Evolutionary conservation across 2,797 vertebrate genomes (phyloP), one percentile per base, ranked within the genome.

Genomic region (Hypotaenidia philippensis): DNA sequence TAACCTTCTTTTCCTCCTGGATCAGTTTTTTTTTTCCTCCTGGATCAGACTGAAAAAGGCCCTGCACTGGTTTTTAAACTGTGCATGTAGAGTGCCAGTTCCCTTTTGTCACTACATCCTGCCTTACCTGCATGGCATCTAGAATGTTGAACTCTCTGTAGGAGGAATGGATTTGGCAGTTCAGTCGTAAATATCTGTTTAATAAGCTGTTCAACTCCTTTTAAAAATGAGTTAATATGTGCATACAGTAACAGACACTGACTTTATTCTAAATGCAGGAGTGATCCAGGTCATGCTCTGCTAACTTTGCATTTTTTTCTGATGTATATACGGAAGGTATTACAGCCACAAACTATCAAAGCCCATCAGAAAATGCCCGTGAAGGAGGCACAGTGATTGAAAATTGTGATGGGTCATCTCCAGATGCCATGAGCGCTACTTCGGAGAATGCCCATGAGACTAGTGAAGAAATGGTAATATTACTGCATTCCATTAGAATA

Each of bases 371-470:
- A 94, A 98, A 97, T 68, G 95, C 97, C 61, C 96, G 94, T 3
- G 98, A 98, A 72, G 98, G 98, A 92, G 90, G 97, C 96, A 13
- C 94, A 96, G 80, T 97, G 64, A 96, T 90, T 64, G 98, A 98
- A 80, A 98, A 97, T 87, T 98, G 98, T 74, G 98, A 98, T 20
- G 98, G 98, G 55, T 98, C 97, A 55, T 99, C 99, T 83, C 99
- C 99, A 26, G 99, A 99, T 93, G 99, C 98, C 3, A 96, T 98
- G 94, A 99, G 99, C 29, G 99, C 99, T 19, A 97, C 98, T 82
- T 99, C 99, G 69, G 99, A 99, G 96, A 99, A 98, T 97, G 98
- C 98, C 38, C 99, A 98, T 8, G 99, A 99, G 49, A 98, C 97
- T 90, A 98, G 96, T 83, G 98, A 99, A 97, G 99, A 99, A 87